phyloP scores from a whole-genome alignment of 2,888 invertebrate species.

The Latrodectus hesperus region DNA sequence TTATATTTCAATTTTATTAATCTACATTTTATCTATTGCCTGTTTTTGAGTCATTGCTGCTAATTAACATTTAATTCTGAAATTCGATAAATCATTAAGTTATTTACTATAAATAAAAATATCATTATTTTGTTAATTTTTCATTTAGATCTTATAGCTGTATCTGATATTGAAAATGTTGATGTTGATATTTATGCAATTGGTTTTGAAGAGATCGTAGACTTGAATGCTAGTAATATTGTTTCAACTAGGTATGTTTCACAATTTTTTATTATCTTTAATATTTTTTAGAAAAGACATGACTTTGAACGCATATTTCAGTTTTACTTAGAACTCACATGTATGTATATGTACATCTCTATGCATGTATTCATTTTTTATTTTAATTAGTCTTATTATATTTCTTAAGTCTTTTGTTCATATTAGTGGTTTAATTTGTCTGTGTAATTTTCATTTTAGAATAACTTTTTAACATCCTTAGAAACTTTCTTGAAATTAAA shows the following conservation, averaged over 20 bases:
- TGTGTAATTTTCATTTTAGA: too few relatives aligned
- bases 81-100: not conserved
- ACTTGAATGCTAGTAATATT: conserved; percentile 98
- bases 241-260: conserved; percentile 86
- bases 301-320: too few relatives aligned
- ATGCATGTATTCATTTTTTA: too few relatives aligned
- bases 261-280: not conserved
- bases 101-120: too few relatives aligned
- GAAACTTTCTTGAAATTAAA: too few relatives aligned
- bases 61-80: not conserved
- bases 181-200: conserved; percentile 96
- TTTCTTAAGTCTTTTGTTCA: too few relatives aligned
- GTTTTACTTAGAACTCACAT: too few relatives aligned
- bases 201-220: conserved; percentile 99
- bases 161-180: conserved; percentile 76
- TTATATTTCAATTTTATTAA: too few relatives aligned
- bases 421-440: too few relatives aligned
- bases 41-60: conserved; percentile 15
- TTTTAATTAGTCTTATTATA: too few relatives aligned
- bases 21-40: not conserved
- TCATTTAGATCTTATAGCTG: conserved; percentile 21
- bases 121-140: not conserved
- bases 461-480: too few relatives aligned
- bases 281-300: not conserved
- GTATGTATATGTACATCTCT: too few relatives aligned